phyloP scores from a whole-genome alignment of 2,113 vertebrate species.

The Symphodus melops region DNA sequence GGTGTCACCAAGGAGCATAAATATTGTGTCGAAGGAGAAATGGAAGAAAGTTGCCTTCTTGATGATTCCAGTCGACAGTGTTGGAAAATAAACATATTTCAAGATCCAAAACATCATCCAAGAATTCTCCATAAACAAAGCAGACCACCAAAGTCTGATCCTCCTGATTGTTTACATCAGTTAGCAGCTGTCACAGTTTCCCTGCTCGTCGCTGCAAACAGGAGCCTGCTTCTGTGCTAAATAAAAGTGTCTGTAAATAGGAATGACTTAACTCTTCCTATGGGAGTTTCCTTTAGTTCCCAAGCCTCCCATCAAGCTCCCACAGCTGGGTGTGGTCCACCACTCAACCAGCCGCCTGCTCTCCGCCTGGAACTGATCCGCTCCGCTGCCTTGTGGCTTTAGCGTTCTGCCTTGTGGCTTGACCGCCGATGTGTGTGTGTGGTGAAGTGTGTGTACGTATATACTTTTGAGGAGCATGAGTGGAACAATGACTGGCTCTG shows the following conservation, averaged over 20 bases:
- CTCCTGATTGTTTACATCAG: neutral
- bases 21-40: neutral
- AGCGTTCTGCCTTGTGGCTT: constrained; percentile 18
- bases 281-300: constrained; percentile 62
- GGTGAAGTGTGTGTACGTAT: constrained; percentile 1
- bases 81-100: neutral
- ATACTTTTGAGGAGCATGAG: neutral
- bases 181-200: constrained; percentile 11
- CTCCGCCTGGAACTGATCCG: constrained; percentile 20
- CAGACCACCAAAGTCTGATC: constrained; percentile 25
- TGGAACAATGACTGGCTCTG: constrained; percentile 60
- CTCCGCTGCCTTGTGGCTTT: constrained; percentile 46
- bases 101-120: neutral
- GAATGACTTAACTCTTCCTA: constrained; percentile 67
- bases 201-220: neutral
- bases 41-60: constrained; percentile 1
- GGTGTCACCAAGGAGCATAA: neutral
- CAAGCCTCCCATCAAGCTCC: constrained; percentile 31
- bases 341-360: constrained; percentile 28
- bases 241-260: constrained; percentile 46
- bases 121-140: constrained; percentile 24
- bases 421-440: constrained; percentile 20
- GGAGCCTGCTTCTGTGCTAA: constrained; percentile 21
- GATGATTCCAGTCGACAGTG: neutral
- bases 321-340: constrained; percentile 65